phyloP scores from a whole-genome alignment of 1,140 invertebrate genomes.

The Papilio dardanus region DNA sequence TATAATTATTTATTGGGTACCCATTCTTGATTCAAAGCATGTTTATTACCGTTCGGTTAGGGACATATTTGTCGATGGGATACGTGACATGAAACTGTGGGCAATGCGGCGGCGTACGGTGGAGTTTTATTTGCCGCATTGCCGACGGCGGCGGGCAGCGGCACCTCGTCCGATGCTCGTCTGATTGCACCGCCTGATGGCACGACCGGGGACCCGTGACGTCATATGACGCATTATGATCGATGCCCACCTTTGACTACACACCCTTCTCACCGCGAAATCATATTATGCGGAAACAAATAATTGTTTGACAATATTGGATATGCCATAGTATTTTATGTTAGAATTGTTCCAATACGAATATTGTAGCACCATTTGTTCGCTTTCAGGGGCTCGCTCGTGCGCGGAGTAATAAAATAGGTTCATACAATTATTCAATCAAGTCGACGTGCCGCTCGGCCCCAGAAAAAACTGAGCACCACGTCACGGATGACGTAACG shows the following conservation, averaged over 20 bases:
- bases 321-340: not conserved
- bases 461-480: conserved; percentile 46
- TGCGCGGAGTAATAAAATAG: not conserved
- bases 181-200: not conserved
- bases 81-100: not conserved
- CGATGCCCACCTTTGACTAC: not conserved
- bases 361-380: not conserved
- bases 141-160: conserved; percentile 3
- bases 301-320: not conserved
- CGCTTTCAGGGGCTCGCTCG: conserved; percentile 7
- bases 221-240: conserved; percentile 17
- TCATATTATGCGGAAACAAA: not conserved
- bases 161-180: not conserved
- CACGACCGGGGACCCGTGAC: not conserved
- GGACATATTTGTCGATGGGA: not conserved
- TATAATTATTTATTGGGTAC: not conserved
- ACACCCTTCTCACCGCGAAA: not conserved
- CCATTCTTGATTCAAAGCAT: conserved; percentile 11
- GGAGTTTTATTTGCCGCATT: conserved; percentile 24
- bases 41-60: not conserved
- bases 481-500: conserved; percentile 64
- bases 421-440: conserved; percentile 43
- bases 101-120: conserved; percentile 16
- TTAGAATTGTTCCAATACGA: not conserved
- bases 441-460: conserved; percentile 50